Percentiles rank a stretch among this genome's conserved stretches.
These are phyloP conservation scores for Scatophagus argus DNA, from an alignment of 2,113 vertebrate genomes.

Conservation along the genomic window DNA sequence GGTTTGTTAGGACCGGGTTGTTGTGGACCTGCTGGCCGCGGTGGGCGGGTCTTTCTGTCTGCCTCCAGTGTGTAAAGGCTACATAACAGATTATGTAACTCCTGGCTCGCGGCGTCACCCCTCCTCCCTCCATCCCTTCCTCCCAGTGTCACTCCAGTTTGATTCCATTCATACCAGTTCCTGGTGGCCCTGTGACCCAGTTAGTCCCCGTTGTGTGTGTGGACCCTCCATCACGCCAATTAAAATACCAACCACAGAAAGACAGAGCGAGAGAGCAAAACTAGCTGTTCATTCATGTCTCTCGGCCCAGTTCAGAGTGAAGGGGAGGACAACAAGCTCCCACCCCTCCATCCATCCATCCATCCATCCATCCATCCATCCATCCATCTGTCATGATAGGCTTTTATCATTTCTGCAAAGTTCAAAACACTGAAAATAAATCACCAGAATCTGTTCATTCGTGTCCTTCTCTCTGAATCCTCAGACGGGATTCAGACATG, in stretches of 20 bases:
- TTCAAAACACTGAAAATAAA: too few relatives aligned
- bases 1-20: too few relatives aligned
- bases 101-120: not conserved
- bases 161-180: conserved; percentile 52
- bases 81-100: conserved; percentile 36
- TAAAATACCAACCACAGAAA: conserved; percentile 22
- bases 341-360: not conserved
- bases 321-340: not conserved
- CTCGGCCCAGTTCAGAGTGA: not conserved
- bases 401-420: too few relatives aligned
- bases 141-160: conserved; percentile 31
- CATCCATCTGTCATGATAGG: too few relatives aligned
- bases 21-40: too few relatives aligned
- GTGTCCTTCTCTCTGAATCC: not conserved
- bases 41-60: not conserved
- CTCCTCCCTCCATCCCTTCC: not conserved
- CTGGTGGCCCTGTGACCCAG: conserved; percentile 47
- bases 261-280: conserved; percentile 6
- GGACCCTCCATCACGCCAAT: conserved; percentile 10
- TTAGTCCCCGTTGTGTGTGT: conserved; percentile 3
- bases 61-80: conserved; percentile 12
- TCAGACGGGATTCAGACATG: not conserved
- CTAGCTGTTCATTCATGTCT: conserved; percentile 30
- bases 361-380: not conserved
- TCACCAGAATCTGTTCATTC: too few relatives aligned